Evolutionary conservation across 2,797 vertebrate species (phyloP).

Genomic region (Hemibagrus guttatus): DNA sequence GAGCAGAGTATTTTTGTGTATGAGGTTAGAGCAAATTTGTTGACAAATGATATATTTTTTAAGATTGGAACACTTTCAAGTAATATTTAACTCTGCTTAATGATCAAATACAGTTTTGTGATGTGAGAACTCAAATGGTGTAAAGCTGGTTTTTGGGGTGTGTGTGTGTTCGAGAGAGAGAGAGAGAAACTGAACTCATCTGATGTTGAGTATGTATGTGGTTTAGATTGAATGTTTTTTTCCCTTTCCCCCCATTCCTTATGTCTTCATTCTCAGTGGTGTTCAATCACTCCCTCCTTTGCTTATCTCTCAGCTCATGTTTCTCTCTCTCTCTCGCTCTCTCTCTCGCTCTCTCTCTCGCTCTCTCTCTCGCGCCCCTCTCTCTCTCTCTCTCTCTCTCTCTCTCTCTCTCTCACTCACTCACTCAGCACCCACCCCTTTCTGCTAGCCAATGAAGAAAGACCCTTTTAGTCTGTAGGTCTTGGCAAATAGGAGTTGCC

Average conservation of each 20-base stretch:
- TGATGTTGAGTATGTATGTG: background rate
- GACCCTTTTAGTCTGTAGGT: slow-evolving; percentile 14
- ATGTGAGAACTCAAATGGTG: no score
- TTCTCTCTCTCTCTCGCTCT: slow-evolving; percentile 58
- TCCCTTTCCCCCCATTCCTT: slow-evolving; percentile 52
- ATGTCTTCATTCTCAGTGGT: slow-evolving; percentile 58
- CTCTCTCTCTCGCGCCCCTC: slow-evolving; percentile 60
- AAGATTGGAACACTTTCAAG: no score
- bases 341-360: slow-evolving; percentile 44
- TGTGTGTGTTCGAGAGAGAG: background rate
- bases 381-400: slow-evolving; percentile 53
- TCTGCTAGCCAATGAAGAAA: slow-evolving; percentile 29
- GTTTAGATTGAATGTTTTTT: background rate
- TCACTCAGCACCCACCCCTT: slow-evolving; percentile 22
- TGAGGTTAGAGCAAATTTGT: background rate
- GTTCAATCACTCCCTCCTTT: slow-evolving; percentile 55
- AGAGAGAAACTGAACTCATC: background rate
- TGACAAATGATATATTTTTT: background rate
- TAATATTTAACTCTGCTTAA: no score
- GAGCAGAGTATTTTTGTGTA: background rate
- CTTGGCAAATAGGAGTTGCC: background rate
- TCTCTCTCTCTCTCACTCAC: slow-evolving; percentile 58
- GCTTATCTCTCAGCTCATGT: slow-evolving; percentile 68
- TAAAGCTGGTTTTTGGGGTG: no score
- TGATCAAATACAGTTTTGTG: no score